These are phyloP conservation scores for Calliphora vomitoria DNA, from an alignment of 2,888 invertebrate species.

Conservation along the genomic window DNA sequence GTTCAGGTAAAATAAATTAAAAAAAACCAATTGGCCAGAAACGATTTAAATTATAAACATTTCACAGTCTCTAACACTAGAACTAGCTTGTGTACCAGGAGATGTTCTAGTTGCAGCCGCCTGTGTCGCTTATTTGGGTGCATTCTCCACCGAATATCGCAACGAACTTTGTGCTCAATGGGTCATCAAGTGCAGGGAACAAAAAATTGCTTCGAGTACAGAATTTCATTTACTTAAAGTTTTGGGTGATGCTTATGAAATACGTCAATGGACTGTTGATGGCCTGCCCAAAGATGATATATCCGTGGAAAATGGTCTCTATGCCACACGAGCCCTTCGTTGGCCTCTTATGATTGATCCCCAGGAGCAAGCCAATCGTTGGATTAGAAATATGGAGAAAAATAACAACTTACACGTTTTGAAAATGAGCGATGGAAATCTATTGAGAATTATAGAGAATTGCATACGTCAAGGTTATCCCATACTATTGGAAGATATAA, in stretches of 20 bases:
- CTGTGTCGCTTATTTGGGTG: slow-evolving; percentile 95
- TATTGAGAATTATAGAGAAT: slow-evolving; percentile 91
- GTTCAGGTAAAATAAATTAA: slow-evolving; percentile 84
- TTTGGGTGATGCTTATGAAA: slow-evolving; percentile 93
- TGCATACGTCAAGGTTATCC: slow-evolving; percentile 93
- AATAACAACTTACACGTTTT: slow-evolving; percentile 90
- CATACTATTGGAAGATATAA: slow-evolving; percentile 94
- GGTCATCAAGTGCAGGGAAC: slow-evolving; percentile 88
- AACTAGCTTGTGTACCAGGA: slow-evolving; percentile 91
- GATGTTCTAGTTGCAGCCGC: slow-evolving; percentile 95
- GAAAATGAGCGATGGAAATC: slow-evolving; percentile 91
- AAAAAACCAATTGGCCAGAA: not conserved
- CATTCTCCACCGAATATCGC: slow-evolving; percentile 91
- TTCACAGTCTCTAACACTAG: slow-evolving; percentile 87
- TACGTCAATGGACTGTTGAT: slow-evolving; percentile 95
- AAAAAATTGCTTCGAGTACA: slow-evolving; percentile 89
- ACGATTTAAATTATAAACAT: not conserved
- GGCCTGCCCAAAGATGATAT: slow-evolving; percentile 94
- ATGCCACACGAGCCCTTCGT: slow-evolving; percentile 92
- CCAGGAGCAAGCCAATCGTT: slow-evolving; percentile 97
- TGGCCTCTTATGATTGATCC: slow-evolving; percentile 98
- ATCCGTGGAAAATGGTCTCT: slow-evolving; percentile 96
- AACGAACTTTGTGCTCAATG: slow-evolving; percentile 89
- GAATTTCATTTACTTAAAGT: slow-evolving; percentile 89
- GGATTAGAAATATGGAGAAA: slow-evolving; percentile 95